phyloP scores from a whole-genome alignment of 2,113 vertebrate species.

The Lampris incognitus region DNA sequence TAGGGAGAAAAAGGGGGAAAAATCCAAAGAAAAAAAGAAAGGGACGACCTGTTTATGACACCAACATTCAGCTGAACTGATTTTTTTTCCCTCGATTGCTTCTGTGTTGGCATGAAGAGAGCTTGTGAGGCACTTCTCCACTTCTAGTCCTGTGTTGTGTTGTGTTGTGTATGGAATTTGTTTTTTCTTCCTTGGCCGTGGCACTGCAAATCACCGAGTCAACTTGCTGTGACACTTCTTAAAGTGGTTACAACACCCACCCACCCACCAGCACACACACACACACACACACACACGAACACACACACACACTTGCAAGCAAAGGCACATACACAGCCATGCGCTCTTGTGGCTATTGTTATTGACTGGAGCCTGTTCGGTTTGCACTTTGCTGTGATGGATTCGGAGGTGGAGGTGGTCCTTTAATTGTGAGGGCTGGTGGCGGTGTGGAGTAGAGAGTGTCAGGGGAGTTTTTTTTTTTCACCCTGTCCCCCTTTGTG shows the following conservation, averaged over 20 bases:
- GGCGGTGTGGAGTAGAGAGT: conserved; percentile 76
- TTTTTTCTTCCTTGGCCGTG: conserved; percentile 8
- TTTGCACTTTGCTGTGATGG: conserved; percentile 88
- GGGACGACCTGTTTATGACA: too few species aligned
- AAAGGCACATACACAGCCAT: too few species aligned
- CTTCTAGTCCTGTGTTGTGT: background rate
- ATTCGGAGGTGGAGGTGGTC: conserved; percentile 80
- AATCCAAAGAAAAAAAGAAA: background rate
- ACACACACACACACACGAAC: conserved; percentile 9
- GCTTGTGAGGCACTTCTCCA: too few species aligned
- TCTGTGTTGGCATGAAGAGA: too few species aligned
- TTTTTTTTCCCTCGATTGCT: too few species aligned
- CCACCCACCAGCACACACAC: background rate
- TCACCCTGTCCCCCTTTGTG: conserved; percentile 66
- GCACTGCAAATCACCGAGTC: conserved; percentile 28
- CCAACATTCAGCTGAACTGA: too few species aligned
- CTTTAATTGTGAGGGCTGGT: conserved; percentile 87
- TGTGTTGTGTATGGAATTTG: background rate
- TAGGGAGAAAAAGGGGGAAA: too few species aligned
- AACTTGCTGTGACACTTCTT: conserved; percentile 23
- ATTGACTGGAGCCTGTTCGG: conserved; percentile 87
- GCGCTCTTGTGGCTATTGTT: conserved; percentile 72
- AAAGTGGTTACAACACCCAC: conserved; percentile 21
- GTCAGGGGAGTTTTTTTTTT: conserved; percentile 81
- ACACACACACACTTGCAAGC: conserved; percentile 33